These are phyloP conservation scores for Catalaphyllia jardinei DNA, from an alignment of 64 coral and sea anemone genomes.

Conservation along the genomic window DNA sequence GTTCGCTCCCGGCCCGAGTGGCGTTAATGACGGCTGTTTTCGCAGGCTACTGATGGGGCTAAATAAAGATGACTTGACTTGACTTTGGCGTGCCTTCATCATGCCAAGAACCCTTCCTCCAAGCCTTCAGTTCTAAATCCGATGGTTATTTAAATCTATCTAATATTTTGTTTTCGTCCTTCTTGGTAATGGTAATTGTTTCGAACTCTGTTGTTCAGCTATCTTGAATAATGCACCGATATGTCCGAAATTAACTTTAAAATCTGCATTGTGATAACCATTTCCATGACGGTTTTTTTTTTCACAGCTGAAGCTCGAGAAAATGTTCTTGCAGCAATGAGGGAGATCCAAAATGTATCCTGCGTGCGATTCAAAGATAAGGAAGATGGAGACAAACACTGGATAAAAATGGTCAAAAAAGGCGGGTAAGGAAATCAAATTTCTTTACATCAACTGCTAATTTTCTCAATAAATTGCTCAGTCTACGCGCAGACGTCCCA, in stretches of 20 bases:
- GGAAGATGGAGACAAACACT: slow-evolving; percentile 47
- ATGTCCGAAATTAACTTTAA: neutral
- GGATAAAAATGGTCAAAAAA: slow-evolving; percentile 63
- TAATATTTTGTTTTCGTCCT: neutral
- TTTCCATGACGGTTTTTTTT: neutral
- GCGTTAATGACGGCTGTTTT: no score
- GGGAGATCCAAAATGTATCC: slow-evolving; percentile 50
- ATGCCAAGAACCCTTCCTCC: no score
- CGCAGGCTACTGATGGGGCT: no score
- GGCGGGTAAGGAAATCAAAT: slow-evolving; percentile 26
- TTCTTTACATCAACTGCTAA: no score
- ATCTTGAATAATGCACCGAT: neutral
- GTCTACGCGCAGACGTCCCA: no score
- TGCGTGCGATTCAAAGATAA: slow-evolving; percentile 67
- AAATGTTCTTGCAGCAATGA: slow-evolving; percentile 52
- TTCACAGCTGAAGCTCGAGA: slow-evolving; percentile 1
- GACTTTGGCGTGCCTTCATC: no score
- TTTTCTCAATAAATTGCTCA: no score
- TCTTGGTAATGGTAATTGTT: neutral
- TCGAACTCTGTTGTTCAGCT: neutral
- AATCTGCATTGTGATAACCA: no score
- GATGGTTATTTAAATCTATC: no score
- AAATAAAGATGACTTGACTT: no score
- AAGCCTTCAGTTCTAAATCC: no score
- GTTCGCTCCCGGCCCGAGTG: no score